These are phyloP conservation scores for Latheticus oryzae DNA, from an alignment of 2,888 invertebrate genomes.

Conservation along the genomic window DNA sequence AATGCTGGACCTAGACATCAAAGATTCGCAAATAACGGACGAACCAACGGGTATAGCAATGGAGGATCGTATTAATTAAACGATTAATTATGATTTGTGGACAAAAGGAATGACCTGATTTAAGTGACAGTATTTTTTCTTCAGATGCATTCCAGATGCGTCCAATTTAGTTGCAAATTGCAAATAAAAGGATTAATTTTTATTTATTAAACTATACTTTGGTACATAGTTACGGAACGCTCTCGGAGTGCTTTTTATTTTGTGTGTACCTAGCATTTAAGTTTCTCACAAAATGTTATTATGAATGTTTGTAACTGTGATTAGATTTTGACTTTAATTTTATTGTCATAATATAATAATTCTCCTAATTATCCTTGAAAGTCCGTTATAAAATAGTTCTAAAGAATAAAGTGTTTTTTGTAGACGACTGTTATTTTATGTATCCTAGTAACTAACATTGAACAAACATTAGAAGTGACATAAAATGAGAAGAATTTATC, in stretches of 20 bases:
- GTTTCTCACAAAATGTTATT: constrained; percentile 10
- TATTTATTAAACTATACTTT: constrained; percentile 33
- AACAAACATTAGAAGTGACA: constrained; percentile 6
- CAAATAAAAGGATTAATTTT: constrained; percentile 18
- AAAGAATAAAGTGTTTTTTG: constrained; percentile 25
- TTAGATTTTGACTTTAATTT: constrained; percentile 32
- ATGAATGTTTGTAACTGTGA: constrained; percentile 33
- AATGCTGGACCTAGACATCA: constrained; percentile 56
- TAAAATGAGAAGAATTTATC: neutral
- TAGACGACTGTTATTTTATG: constrained; percentile 2
- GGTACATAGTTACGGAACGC: constrained; percentile 16
- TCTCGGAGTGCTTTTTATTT: constrained; percentile 12
- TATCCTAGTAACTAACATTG: neutral
- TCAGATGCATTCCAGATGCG: constrained; percentile 55
- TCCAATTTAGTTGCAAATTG: constrained; percentile 36
- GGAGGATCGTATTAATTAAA: constrained; percentile 60
- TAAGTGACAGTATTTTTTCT: constrained; percentile 46
- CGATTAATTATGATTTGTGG: constrained; percentile 18
- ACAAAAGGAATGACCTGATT: constrained; percentile 40
- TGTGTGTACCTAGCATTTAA: constrained; percentile 25
- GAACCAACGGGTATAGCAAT: constrained; percentile 45
- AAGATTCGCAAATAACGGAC: constrained; percentile 44
- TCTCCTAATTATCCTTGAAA: constrained; percentile 10
- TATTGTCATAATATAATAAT: constrained; percentile 18
- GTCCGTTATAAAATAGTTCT: constrained; percentile 25